Conservation (phyloP, 2,888 invertebrate genomes). For the Acrocera orbiculus region DNA sequence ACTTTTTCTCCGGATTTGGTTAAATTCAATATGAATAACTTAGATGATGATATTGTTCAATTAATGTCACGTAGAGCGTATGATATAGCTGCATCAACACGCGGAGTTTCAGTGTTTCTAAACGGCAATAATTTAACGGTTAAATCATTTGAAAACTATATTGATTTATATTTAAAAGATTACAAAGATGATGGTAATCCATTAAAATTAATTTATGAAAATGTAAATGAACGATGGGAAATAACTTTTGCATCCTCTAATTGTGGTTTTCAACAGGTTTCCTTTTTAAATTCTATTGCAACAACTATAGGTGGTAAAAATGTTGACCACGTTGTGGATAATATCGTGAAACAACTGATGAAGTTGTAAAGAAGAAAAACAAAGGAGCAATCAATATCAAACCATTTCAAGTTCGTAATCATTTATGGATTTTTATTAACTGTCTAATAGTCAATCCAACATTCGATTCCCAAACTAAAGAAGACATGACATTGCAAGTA, state of each 20-base stretch:
- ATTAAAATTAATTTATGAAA: slow-evolving; percentile 74
- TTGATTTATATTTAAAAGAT: slow-evolving; percentile 76
- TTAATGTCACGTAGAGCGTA: slow-evolving; percentile 88
- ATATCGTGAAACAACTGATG: slow-evolving; percentile 73
- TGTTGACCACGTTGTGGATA: slow-evolving; percentile 85
- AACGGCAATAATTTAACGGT: slow-evolving; percentile 78
- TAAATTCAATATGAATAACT: slow-evolving; percentile 86
- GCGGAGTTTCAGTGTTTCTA: slow-evolving; percentile 77
- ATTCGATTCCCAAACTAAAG: slow-evolving; percentile 99
- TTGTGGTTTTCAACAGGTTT: slow-evolving; percentile 86
- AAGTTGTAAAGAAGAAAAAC: slow-evolving; percentile 79
- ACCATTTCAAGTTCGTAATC: slow-evolving; percentile 88
- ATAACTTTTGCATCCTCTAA: slow-evolving; percentile 78
- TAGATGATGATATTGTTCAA: slow-evolving; percentile 84
- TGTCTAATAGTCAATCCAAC: slow-evolving; percentile 97
- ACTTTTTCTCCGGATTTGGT: slow-evolving; percentile 85
- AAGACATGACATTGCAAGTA: slow-evolving; percentile 90
- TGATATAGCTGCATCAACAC: slow-evolving; percentile 83
- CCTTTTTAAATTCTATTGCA: slow-evolving; percentile 98
- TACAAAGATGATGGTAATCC: slow-evolving; percentile 73
- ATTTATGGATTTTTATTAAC: slow-evolving; percentile 95
- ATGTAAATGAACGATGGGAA: slow-evolving; percentile 82
- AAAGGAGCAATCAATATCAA: slow-evolving; percentile 80
- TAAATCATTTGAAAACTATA: slow-evolving; percentile 88
- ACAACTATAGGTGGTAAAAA: slow-evolving; percentile 97